These are phyloP conservation scores for Drosophila nigrodunni DNA, from an alignment of 1,140 invertebrate species.

Conservation along the genomic window DNA sequence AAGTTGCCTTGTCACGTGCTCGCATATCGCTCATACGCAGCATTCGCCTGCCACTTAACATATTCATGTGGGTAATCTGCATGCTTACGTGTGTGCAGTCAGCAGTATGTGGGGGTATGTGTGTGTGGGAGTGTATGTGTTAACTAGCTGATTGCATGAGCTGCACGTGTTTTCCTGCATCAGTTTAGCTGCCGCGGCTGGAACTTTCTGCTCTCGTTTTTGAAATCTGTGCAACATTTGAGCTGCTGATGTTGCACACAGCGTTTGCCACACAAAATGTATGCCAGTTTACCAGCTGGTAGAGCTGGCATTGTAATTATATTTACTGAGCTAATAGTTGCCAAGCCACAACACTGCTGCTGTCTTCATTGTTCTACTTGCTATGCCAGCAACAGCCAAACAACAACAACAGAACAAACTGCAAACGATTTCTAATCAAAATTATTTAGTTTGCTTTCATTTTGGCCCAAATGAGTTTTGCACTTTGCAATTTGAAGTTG, in stretches of 20 bases:
- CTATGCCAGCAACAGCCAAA: slow-evolving; percentile 16
- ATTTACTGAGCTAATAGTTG: slow-evolving; percentile 67
- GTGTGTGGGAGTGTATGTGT: slow-evolving; percentile 40
- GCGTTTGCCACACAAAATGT: slow-evolving; percentile 42
- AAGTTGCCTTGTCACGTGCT: slow-evolving; percentile 15
- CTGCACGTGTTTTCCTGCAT: slow-evolving; percentile 51
- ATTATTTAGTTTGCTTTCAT: slow-evolving; percentile 51
- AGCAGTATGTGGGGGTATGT: slow-evolving; percentile 2
- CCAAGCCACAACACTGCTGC: slow-evolving; percentile 35
- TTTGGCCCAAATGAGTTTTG: slow-evolving; percentile 74
- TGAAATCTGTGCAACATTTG: slow-evolving; percentile 14
- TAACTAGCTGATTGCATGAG: slow-evolving; percentile 60
- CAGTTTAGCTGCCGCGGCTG: neutral
- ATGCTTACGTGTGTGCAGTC: slow-evolving; percentile 1
- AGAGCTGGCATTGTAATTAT: slow-evolving; percentile 63
- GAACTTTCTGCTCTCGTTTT: neutral
- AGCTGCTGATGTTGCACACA: slow-evolving; percentile 22
- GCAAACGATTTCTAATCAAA: slow-evolving; percentile 46
- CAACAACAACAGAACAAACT: neutral
- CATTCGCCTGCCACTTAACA: slow-evolving; percentile 61
- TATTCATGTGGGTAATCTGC: slow-evolving; percentile 58
- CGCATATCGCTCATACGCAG: slow-evolving; percentile 65
- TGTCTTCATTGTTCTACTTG: slow-evolving; percentile 64
- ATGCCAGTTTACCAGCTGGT: slow-evolving; percentile 34
- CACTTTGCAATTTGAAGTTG: slow-evolving; percentile 48